These are phyloP conservation scores for Ectropis grisescens DNA, from an alignment of 1,140 invertebrate genomes.

Conservation along the genomic window DNA sequence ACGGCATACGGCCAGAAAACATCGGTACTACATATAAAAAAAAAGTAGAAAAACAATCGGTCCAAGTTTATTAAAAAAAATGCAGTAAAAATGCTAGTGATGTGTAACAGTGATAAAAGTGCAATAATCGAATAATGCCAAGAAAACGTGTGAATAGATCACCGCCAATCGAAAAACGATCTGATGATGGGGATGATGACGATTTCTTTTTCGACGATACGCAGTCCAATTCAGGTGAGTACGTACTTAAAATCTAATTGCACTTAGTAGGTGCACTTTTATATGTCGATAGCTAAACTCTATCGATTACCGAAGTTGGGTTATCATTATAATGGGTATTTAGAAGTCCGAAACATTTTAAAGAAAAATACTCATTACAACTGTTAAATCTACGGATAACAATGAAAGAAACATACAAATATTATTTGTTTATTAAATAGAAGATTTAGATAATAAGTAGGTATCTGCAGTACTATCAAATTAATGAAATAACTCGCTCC, in stretches of 20 bases:
- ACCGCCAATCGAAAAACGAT: slow-evolving; percentile 32
- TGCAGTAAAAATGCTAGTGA: slow-evolving; percentile 6
- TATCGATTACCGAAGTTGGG: no score
- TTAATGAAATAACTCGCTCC: no score
- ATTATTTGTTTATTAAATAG: no score
- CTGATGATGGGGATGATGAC: slow-evolving; percentile 44
- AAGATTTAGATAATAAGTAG: no score
- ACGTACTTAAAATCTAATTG: background rate
- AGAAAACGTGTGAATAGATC: slow-evolving; percentile 45
- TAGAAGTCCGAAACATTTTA: no score
- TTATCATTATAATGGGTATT: no score
- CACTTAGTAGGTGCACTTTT: no score
- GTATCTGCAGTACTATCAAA: no score
- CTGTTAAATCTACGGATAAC: no score
- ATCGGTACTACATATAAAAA: background rate
- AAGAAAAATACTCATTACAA: no score
- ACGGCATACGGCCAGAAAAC: slow-evolving; percentile 18
- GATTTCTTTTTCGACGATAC: slow-evolving; percentile 59
- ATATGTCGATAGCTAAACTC: no score
- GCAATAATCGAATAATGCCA: slow-evolving; percentile 38
- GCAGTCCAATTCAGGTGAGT: slow-evolving; percentile 46
- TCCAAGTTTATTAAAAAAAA: background rate
- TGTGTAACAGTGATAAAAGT: slow-evolving; percentile 16
- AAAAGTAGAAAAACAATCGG: background rate
- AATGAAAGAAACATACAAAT: no score